Percentiles rank a stretch among this genome's conserved stretches.
Conservation (phyloP, 2,888 invertebrate genomes). For the Leptinotarsa peninsularis region DNA sequence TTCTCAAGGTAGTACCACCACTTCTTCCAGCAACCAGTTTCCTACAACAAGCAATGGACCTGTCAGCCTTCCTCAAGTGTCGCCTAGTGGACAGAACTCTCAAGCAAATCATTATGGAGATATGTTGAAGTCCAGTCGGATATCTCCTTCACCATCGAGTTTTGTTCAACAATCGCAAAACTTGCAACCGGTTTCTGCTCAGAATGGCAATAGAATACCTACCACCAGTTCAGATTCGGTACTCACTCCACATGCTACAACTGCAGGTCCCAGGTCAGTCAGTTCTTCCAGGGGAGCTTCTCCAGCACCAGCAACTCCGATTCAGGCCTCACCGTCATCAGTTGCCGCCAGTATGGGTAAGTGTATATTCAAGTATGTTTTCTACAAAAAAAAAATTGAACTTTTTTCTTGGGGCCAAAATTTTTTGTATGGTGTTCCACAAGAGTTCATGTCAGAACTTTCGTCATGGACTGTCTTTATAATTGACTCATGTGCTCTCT, state of each 20-base stretch:
- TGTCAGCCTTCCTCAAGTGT: conserved; percentile 62
- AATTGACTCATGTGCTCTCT: no score
- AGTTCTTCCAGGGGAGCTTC: conserved; percentile 72
- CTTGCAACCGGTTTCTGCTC: conserved; percentile 56
- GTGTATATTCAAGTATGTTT: conserved; percentile 35
- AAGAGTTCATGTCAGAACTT: no score
- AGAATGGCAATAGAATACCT: conserved; percentile 60
- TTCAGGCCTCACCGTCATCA: conserved; percentile 62
- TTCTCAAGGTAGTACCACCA: conserved; percentile 55
- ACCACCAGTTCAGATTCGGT: conserved; percentile 60
- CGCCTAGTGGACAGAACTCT: conserved; percentile 63
- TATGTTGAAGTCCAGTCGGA: conserved; percentile 69
- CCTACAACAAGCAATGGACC: conserved; percentile 65
- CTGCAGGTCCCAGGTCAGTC: conserved; percentile 73
- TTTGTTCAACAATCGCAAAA: conserved; percentile 58
- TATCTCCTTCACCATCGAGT: conserved; percentile 65
- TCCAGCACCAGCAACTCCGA: conserved; percentile 68
- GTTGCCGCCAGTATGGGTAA: conserved; percentile 66
- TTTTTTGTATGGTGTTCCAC: no score
- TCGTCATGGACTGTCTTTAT: no score
- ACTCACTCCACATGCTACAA: conserved; percentile 70
- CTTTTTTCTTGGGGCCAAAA: no score
- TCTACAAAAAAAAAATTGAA: no score
- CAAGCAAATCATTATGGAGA: conserved; percentile 70
- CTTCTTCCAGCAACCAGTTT: conserved; percentile 62